A percentile compares a stretch with the other conserved stretches of the same genome.
Evolutionary conservation across 2,113 vertebrate species (phyloP).

Genomic region (Ophiodon elongatus): DNA sequence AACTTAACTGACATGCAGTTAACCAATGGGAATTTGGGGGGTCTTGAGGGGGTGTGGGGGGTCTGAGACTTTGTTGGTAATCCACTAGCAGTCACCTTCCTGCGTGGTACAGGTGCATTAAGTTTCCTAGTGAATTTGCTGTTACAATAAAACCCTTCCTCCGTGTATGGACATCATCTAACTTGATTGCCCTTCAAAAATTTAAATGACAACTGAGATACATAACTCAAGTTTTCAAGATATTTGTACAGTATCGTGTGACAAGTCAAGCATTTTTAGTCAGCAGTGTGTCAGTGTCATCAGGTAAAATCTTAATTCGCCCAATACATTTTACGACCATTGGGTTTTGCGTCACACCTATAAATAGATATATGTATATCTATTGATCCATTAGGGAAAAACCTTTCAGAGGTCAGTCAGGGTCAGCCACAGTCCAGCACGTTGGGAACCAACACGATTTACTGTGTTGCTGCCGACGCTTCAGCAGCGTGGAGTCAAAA

Average conservation of each 20-base stretch:
- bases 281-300: background rate
- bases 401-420: slow-evolving; percentile 40
- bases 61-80: background rate
- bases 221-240: background rate
- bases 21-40: background rate
- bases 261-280: background rate
- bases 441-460: background rate
- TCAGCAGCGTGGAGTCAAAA: background rate
- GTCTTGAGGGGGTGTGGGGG: too few species aligned
- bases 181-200: background rate
- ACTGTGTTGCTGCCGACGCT: slow-evolving; percentile 8
- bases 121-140: background rate
- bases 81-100: background rate
- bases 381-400: slow-evolving; percentile 12
- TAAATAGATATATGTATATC: background rate
- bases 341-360: background rate
- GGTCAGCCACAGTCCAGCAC: background rate
- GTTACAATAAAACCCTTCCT: background rate
- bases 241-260: background rate
- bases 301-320: background rate
- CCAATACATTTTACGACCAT: background rate
- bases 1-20: background rate
- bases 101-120: background rate
- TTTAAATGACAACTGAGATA: background rate
- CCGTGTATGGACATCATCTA: background rate